Evolutionary conservation across 2,113 vertebrate genomes (phyloP), one percentile per base, ranked within the genome.

Genomic region (Oreochromis tanganicae): DNA sequence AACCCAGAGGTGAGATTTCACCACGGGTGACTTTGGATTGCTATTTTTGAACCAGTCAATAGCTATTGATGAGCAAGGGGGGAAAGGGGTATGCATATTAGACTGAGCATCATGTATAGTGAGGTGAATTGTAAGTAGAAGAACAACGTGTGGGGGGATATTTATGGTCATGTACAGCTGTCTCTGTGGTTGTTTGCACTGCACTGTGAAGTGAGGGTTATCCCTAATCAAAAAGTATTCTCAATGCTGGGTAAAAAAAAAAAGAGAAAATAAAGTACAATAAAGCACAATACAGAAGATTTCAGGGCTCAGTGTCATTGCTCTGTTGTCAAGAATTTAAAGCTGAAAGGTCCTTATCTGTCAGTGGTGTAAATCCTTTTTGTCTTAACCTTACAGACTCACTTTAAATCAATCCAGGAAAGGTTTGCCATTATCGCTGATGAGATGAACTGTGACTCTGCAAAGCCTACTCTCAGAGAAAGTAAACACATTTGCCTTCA

Each of bases 11-110:
- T 91, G 92, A 91, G 88, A 91, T 93, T 93, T 95, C 87, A 90
- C 88, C 93, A 83, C 34, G 68, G 88, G 89, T 95, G 90, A 94
- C 94, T 94, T 93, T 95, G 90, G 91, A 92, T 83, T 92, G 91
- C 88, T 95, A 90, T 95, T 96, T 95, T 92, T 93, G 90, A 94
- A 92, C 71, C 91, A 91, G 91, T 96, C 96, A 66, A 95, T 96
- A 94, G 88, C 88, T 95, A 95, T 96, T 95, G 95, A 96, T 93
- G 94, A 93, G 87, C 84, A 85, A 89, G 94, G 81, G 88, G 90
- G 80, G 87, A 87, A 89, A 81, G 73, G 85, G 85, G 79, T 86
- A 91, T 94, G 93, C 93, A 95, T 96, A 92, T 96, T 96, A 95
- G 90, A 95, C 91, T 80, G 82, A 85, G 75, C 81, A 55, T 87